Evolutionary conservation across 2,888 invertebrate genomes (phyloP).

Genomic region (Invenusta paracnida): DNA sequence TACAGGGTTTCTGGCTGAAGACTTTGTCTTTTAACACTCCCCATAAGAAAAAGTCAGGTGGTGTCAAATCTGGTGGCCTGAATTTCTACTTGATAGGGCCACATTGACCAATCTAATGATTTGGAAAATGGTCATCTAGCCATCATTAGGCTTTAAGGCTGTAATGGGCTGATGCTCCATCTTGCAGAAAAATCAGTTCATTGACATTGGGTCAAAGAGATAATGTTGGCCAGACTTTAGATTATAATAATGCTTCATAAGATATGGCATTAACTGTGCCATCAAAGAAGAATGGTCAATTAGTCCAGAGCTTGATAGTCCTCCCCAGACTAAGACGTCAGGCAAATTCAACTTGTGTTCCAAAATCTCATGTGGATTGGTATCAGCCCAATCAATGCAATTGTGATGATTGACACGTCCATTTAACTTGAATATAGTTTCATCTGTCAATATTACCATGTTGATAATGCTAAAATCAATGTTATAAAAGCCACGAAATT

Average conservation of each 20-base stretch:
- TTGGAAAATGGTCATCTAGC: background rate
- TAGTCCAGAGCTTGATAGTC: constrained; percentile 23
- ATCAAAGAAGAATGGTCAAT: constrained; percentile 29
- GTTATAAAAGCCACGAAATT: constrained; percentile 19
- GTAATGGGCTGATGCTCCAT: constrained; percentile 5
- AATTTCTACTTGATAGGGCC: background rate
- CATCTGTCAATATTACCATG: constrained; percentile 10
- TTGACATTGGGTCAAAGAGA: constrained; percentile 11
- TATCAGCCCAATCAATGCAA: background rate
- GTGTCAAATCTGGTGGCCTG: background rate
- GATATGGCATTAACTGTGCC: background rate
- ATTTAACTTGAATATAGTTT: background rate
- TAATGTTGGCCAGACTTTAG: constrained; percentile 5
- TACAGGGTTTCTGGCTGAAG: background rate
- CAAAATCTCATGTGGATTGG: constrained; percentile 17
- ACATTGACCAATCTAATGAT: background rate
- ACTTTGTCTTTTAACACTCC: constrained; percentile 21
- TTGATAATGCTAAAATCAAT: background rate
- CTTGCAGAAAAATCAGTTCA: constrained; percentile 3
- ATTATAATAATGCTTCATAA: background rate
- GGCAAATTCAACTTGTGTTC: background rate
- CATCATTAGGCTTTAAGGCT: constrained; percentile 4
- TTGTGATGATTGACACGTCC: constrained; percentile 12
- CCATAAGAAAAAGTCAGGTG: background rate
- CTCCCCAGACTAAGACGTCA: background rate